Base-by-base conservation (phyloP, 2,113 vertebrate genomes). In the Percina caprodes region DNA sequence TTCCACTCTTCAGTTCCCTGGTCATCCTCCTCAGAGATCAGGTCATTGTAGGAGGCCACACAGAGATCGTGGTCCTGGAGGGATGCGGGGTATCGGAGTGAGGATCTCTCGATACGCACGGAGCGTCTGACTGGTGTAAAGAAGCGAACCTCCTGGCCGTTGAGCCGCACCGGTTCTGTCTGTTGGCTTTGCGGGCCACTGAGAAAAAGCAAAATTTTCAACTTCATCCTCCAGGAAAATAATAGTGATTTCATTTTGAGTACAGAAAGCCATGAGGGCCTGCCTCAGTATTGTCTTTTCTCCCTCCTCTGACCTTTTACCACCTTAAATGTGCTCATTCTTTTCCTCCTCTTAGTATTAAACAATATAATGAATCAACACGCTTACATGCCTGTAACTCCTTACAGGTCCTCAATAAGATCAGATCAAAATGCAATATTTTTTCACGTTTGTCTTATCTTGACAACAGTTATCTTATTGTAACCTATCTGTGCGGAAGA, bases 81-180 rank as follows among this genome's bases (percentile, higher is more conserved):
- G 14, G 84, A 73, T 1, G 39, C 26, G 0, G 95, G 95, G 69
- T 95, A 94, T 4, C 21, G 75, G 2, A 52, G 39, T 0, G 91
- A 90, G 0, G 82, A 65, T 7, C 78, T 90, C 85, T 95, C 92
- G 15, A 96, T 96, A 3, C 95, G 92, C 49, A 94, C 88, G 0
- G 95, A 96, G 12, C 95, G 95, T 0, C 95, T 78, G 1, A 96
- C 95, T 0, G 95, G 95, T 0, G 95, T 96, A 79, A 96, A 91
- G 86, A 96, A 96, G 16, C 93, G 94, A 16, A 96, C 77, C 69
- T 95, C 92, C 26, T 93, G 93, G 26, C 95, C 94, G 1, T 94
- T 89, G 23, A 95, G 52, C 2, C 30, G 74, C 2, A 77, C 30
- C 0, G 89, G 69, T 33, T 92, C 78, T 33, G 16, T 81, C 55